These are phyloP conservation scores for Oligia latruncula DNA, from an alignment of 2,888 invertebrate genomes.

Conservation along the genomic window DNA sequence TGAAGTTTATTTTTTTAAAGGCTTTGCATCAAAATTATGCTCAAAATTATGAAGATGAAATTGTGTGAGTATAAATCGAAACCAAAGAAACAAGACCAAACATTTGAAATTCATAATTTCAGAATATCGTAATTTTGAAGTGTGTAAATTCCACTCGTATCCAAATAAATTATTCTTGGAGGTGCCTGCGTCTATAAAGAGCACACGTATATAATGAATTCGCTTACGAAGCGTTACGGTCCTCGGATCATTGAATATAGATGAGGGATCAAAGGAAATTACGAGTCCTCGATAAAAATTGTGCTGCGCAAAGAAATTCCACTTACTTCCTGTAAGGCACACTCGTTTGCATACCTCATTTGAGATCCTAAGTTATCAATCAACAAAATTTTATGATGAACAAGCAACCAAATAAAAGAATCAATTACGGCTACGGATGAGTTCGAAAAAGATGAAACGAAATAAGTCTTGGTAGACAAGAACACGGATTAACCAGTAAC, in stretches of 20 bases:
- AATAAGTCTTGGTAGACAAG: constrained; percentile 75
- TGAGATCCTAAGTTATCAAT: constrained; percentile 47
- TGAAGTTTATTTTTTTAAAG: background rate
- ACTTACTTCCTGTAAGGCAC: constrained; percentile 74
- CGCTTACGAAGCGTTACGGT: constrained; percentile 87
- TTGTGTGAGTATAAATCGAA: background rate
- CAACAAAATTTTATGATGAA: constrained; percentile 28
- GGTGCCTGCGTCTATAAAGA: constrained; percentile 74
- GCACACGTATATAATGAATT: constrained; percentile 86
- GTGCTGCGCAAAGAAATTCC: constrained; percentile 84
- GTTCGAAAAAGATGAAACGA: constrained; percentile 74
- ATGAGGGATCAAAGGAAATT: constrained; percentile 89
- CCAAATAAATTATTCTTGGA: constrained; percentile 63
- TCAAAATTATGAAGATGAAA: background rate
- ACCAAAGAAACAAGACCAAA: background rate
- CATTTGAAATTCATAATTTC: constrained; percentile 10
- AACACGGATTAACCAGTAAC: constrained; percentile 83
- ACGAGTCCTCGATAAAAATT: constrained; percentile 86
- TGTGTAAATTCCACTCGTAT: constrained; percentile 53
- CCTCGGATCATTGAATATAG: constrained; percentile 89
- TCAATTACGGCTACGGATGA: constrained; percentile 65
- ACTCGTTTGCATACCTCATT: constrained; percentile 81
- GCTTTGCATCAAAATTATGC: background rate
- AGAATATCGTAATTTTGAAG: constrained; percentile 36
- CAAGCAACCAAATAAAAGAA: constrained; percentile 61